Conservation (phyloP, 37 sponge, comb jelly and placozoan genomes). For the Aplysina aerophoba region DNA sequence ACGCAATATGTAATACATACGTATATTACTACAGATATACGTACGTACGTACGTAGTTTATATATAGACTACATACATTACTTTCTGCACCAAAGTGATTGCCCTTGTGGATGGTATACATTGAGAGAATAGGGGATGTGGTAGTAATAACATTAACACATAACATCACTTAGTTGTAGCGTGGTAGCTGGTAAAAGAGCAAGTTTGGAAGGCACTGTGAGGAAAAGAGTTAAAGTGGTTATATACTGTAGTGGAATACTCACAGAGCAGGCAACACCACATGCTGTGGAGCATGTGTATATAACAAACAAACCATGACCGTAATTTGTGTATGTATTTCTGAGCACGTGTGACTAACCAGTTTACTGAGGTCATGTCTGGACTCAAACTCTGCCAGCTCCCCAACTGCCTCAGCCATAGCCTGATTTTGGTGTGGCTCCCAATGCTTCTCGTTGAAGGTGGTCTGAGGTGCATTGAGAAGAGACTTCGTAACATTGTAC, state of each 20-base stretch:
- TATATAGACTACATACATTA: neutral
- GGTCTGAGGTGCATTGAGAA: neutral
- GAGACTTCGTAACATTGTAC: too few relatives aligned
- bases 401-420: constrained; percentile 46
- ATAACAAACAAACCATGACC: too few relatives aligned
- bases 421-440: constrained; percentile 57
- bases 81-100: neutral
- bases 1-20: neutral
- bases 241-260: neutral
- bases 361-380: constrained; percentile 16
- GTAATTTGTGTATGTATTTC: too few relatives aligned
- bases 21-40: neutral
- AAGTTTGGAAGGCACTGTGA: neutral
- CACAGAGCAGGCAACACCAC: too few relatives aligned
- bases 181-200: neutral
- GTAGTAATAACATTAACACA: neutral
- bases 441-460: constrained; percentile 47
- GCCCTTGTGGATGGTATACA: neutral
- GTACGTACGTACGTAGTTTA: too few relatives aligned
- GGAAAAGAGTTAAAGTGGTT: too few relatives aligned
- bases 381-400: constrained; percentile 60
- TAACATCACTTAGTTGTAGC: neutral
- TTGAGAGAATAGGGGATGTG: too few relatives aligned
- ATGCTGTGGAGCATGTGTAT: too few relatives aligned
- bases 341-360: neutral